Evolutionary conservation across 2,113 vertebrate genomes (phyloP).

Genomic region (Nibea albiflora): DNA sequence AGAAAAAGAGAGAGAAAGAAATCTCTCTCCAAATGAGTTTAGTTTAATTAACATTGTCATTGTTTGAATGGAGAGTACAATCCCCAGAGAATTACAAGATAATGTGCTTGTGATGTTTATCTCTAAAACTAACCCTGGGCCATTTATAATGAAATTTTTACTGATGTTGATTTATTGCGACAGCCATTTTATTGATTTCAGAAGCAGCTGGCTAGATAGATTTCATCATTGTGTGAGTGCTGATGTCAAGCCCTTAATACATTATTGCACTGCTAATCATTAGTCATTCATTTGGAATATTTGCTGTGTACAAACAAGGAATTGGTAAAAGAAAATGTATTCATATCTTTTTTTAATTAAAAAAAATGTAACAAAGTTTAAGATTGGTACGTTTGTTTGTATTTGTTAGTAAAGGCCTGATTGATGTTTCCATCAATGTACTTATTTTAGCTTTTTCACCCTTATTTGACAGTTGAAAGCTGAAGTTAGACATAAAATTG

Average conservation of each 20-base stretch:
- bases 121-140: conserved; percentile 48
- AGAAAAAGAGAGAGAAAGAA: conserved; percentile 1
- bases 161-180: conserved; percentile 56
- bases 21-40: conserved; percentile 47
- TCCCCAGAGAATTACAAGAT: conserved; percentile 55
- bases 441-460: neutral
- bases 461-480: too few relatives aligned
- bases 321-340: neutral
- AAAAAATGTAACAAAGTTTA: neutral
- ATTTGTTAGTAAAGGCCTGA: too few relatives aligned
- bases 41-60: conserved; percentile 66
- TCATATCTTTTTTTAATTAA: neutral
- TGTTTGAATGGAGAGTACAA: conserved; percentile 59
- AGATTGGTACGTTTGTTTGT: too few relatives aligned
- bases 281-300: conserved; percentile 1
- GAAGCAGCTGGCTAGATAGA: conserved; percentile 24
- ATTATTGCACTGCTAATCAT: conserved; percentile 26
- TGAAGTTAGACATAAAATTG: too few relatives aligned
- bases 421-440: too few relatives aligned
- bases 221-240: conserved; percentile 23
- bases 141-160: conserved; percentile 47
- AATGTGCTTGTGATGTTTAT: conserved; percentile 55
- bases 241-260: conserved; percentile 9
- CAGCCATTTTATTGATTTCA: conserved; percentile 58
- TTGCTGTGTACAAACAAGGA: conserved; percentile 6